phyloP scores from a whole-genome alignment of 2,888 invertebrate genomes.

The Oxytorus armatus region DNA sequence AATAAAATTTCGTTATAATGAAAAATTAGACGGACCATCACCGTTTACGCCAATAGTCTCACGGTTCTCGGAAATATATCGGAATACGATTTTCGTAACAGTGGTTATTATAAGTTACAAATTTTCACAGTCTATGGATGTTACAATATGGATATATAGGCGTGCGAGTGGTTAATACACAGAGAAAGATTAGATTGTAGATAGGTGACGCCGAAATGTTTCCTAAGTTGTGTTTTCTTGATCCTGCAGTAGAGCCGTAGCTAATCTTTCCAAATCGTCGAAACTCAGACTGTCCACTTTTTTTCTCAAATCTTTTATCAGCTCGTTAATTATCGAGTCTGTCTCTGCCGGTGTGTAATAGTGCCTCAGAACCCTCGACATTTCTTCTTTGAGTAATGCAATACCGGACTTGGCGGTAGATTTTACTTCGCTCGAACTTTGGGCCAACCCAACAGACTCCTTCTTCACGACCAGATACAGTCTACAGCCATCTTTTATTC shows the following conservation, averaged over 20 bases:
- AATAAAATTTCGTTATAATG: slow-evolving; percentile 72
- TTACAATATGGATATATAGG: neutral
- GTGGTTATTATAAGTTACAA: slow-evolving; percentile 31
- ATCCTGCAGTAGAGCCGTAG: slow-evolving; percentile 88
- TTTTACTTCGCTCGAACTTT: slow-evolving; percentile 74
- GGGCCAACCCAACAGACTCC: slow-evolving; percentile 81
- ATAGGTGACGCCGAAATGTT: slow-evolving; percentile 9
- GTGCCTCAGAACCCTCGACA: slow-evolving; percentile 87
- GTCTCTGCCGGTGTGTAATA: slow-evolving; percentile 89
- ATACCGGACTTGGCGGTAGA: slow-evolving; percentile 72
- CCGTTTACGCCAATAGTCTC: slow-evolving; percentile 7
- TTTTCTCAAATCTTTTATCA: slow-evolving; percentile 86
- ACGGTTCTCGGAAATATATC: neutral
- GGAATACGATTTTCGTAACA: slow-evolving; percentile 30
- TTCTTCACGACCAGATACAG: slow-evolving; percentile 90
- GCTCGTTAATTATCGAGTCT: slow-evolving; percentile 86
- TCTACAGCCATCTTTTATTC: slow-evolving; percentile 91
- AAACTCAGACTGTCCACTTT: slow-evolving; percentile 86
- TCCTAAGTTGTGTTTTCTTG: slow-evolving; percentile 85
- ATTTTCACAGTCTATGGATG: slow-evolving; percentile 21
- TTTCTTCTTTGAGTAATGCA: slow-evolving; percentile 86
- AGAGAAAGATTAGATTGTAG: slow-evolving; percentile 17
- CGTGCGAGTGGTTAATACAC: neutral
- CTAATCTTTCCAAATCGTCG: slow-evolving; percentile 87
- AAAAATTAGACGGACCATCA: neutral